A percentile compares a stretch with the other conserved stretches of the same genome.
phyloP scores from a whole-genome alignment of 2,113 vertebrate genomes.

The Sylvicapra grimmia region DNA sequence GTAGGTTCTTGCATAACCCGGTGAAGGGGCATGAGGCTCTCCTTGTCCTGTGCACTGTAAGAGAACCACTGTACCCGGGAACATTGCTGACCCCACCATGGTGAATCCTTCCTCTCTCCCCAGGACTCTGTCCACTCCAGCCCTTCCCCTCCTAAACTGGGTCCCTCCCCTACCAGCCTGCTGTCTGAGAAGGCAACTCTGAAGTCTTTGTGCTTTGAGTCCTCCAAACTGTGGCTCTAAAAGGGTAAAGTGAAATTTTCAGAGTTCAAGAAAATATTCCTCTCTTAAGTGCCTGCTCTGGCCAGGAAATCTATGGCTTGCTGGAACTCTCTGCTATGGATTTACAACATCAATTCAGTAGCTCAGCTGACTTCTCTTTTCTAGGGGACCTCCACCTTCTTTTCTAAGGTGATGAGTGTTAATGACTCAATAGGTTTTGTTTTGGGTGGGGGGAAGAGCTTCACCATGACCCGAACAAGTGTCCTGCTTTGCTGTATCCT shows the following conservation, averaged over 20 bases:
- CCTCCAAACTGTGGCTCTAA: background rate
- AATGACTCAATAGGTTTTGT: background rate
- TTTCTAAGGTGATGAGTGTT: background rate
- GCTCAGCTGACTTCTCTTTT: background rate
- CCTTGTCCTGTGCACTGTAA: accelerated
- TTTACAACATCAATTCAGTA: background rate
- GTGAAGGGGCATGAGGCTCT: background rate
- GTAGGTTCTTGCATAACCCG: background rate
- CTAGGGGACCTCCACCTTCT: background rate
- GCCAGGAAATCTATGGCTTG: background rate
- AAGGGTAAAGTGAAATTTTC: background rate
- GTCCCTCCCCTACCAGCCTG: background rate
- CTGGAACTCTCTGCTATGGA: background rate
- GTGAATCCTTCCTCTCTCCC: background rate
- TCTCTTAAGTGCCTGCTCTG: background rate
- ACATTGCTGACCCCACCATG: accelerated
- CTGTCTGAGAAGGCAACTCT: background rate
- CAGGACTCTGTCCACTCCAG: accelerated
- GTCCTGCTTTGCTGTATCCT: background rate
- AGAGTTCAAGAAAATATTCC: background rate
- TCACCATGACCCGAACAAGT: background rate
- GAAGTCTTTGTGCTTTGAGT: background rate
- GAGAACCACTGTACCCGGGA: accelerated
- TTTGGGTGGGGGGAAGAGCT: accelerated
- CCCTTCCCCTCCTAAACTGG: background rate